Evolutionary conservation across 2,797 vertebrate species (phyloP), one percentile per base, ranked within the genome.

Genomic region (Salmo trutta): DNA sequence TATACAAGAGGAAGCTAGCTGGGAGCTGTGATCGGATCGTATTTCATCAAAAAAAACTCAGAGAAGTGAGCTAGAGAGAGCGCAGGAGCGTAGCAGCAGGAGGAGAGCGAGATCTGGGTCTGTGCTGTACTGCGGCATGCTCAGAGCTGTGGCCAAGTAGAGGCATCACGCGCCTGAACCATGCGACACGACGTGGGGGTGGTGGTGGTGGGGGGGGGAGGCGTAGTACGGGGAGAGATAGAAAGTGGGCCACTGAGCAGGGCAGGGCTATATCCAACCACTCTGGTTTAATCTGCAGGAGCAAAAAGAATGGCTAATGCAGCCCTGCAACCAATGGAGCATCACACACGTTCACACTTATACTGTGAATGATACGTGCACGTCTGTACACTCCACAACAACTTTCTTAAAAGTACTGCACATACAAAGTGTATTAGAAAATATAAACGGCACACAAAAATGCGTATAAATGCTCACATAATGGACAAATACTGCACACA

Each of bases 181-280:
- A 66, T 65, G 70, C n/a, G 74, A 62, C 68, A 8, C 51, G 12
- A 62, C 36, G 19, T 15, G 62, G 73, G 31, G 64, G 41, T 21
- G 15, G 41, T 24, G 14, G 21, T 4, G 27, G 73, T 47, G 73
- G 27, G 62, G 7, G 8, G 7, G 3, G 41, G 16, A 2, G 7
- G 17, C 7, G 56, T 8, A 41, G 47, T 29, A 51, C 3, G 10
- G 53, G 66, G 64, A 12, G 54, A 17, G 65, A 24, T 52, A 56
- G 75, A 80, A 77, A 31, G 73, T 24, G 68, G 81, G 77, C 77
- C 64, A 52, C 33, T 51, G 81, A 80, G 59, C 56, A 52, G 74
- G n/a, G 15, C 67, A 69, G 33, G 29, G 27, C 24, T 72, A 52
- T 5, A 70, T 73, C 24, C 53, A 53, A 52, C 76, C 31, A 29